phyloP scores from a whole-genome alignment of 2,113 vertebrate species.

The Electrona antarctica region DNA sequence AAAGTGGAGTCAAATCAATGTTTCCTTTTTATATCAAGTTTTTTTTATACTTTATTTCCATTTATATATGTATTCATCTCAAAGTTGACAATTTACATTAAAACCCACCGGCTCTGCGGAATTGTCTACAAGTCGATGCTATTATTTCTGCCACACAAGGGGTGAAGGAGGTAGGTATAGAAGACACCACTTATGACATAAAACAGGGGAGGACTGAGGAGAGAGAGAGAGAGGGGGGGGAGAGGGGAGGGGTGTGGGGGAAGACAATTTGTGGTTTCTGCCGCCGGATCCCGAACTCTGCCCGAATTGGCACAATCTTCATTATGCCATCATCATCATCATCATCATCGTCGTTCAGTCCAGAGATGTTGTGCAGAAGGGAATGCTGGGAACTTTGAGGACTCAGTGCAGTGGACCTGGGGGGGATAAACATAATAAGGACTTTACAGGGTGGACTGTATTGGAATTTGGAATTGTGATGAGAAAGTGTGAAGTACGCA shows the following conservation, averaged over 20 bases:
- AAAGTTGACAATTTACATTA: constrained; percentile 68
- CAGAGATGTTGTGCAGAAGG: constrained; percentile 75
- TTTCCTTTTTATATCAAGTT: neutral
- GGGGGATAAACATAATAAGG: neutral
- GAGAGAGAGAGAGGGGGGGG: neutral
- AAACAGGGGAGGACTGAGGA: constrained; percentile 18
- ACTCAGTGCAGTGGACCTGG: constrained; percentile 78
- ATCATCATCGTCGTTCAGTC: constrained; percentile 55
- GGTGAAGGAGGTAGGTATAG: constrained; percentile 47
- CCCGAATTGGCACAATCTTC: constrained; percentile 43
- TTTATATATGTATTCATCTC: constrained; percentile 70
- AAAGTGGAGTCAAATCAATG: constrained; percentile 1
- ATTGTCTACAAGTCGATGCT: constrained; percentile 49
- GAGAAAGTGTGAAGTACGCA: neutral
- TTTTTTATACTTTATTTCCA: constrained; percentile 66
- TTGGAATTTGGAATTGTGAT: neutral
- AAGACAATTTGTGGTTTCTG: constrained; percentile 50
- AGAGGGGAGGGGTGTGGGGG: neutral
- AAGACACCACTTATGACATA: constrained; percentile 55
- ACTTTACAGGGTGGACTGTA: neutral
- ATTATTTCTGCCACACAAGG: constrained; percentile 44
- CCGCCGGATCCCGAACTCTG: constrained; percentile 63
- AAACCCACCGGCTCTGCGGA: constrained; percentile 66
- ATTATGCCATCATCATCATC: constrained; percentile 25
- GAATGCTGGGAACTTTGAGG: constrained; percentile 80